A percentile compares a stretch with the other conserved stretches of the same genome.
Conservation (phyloP, 1,140 invertebrate species). For the Agraylea sexmaculata region DNA sequence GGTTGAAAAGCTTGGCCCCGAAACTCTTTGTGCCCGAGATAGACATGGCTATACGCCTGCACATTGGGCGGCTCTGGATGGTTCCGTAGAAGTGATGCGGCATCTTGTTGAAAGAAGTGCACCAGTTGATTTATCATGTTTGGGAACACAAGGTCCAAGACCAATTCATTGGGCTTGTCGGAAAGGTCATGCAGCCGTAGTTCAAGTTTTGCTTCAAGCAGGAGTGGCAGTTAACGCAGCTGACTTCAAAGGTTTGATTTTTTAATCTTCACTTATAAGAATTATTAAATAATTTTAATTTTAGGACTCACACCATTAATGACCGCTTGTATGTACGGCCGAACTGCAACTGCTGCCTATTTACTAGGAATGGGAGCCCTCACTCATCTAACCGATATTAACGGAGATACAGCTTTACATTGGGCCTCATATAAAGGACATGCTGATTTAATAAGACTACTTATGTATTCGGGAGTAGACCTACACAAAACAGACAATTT, state of each 20-base stretch:
- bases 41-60: constrained; percentile 86
- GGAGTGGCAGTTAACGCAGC: constrained; percentile 82
- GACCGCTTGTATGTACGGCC: constrained; percentile 86
- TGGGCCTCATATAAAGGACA: constrained; percentile 92
- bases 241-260: constrained; percentile 70
- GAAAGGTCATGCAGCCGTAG: constrained; percentile 73
- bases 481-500: constrained; percentile 84
- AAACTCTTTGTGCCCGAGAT: constrained; percentile 62
- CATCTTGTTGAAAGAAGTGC: constrained; percentile 72
- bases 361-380: constrained; percentile 77
- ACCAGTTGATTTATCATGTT: constrained; percentile 72
- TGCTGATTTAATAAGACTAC: constrained; percentile 69
- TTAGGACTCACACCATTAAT: constrained; percentile 71
- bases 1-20: constrained; percentile 62
- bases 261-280: too few relatives aligned
- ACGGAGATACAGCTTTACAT: constrained; percentile 83
- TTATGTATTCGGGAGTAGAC: constrained; percentile 85
- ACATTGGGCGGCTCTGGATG: constrained; percentile 83
- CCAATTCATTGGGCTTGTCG: constrained; percentile 88
- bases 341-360: constrained; percentile 78
- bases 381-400: constrained; percentile 76
- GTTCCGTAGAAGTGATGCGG: constrained; percentile 71
- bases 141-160: constrained; percentile 75
- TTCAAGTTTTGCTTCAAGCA: constrained; percentile 68
- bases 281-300: too few relatives aligned